Evolutionary conservation across 2,888 invertebrate genomes (phyloP).

Genomic region (Calliphora vomitoria): DNA sequence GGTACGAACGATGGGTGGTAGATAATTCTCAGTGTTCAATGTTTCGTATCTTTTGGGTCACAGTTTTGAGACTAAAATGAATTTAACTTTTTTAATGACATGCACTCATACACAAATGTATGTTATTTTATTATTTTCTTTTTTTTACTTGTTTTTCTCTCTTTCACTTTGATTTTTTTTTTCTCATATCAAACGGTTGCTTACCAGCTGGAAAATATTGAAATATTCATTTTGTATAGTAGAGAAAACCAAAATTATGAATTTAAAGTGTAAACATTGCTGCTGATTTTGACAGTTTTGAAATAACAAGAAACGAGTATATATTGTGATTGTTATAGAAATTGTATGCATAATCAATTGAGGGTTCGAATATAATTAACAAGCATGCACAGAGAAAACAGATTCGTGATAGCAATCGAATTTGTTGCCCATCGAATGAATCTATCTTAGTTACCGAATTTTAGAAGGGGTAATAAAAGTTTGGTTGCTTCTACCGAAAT

Average conservation of each 20-base stretch:
- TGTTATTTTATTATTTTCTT: slow-evolving; percentile 34
- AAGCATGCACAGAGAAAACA: too few species aligned
- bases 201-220: slow-evolving; percentile 48
- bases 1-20: slow-evolving; percentile 51
- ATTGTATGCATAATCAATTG: neutral
- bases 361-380: neutral
- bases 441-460: too few species aligned
- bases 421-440: too few species aligned
- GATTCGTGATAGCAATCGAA: too few species aligned
- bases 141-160: neutral
- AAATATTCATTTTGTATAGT: slow-evolving; percentile 29
- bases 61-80: slow-evolving; percentile 64
- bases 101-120: slow-evolving; percentile 20
- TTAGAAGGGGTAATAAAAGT: too few species aligned
- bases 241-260: slow-evolving; percentile 13
- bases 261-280: neutral
- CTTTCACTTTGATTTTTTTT: slow-evolving; percentile 17
- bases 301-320: neutral
- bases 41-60: slow-evolving; percentile 69
- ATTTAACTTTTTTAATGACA: slow-evolving; percentile 68
- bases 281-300: slow-evolving; percentile 51
- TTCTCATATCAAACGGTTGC: slow-evolving; percentile 25
- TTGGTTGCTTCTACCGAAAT: too few species aligned
- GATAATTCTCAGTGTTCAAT: slow-evolving; percentile 64
- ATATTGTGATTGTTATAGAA: slow-evolving; percentile 2